Evolutionary conservation across 1,140 invertebrate genomes (phyloP), one percentile per base, ranked within the genome.

Genomic region (Drosophila malerkotliana): DNA sequence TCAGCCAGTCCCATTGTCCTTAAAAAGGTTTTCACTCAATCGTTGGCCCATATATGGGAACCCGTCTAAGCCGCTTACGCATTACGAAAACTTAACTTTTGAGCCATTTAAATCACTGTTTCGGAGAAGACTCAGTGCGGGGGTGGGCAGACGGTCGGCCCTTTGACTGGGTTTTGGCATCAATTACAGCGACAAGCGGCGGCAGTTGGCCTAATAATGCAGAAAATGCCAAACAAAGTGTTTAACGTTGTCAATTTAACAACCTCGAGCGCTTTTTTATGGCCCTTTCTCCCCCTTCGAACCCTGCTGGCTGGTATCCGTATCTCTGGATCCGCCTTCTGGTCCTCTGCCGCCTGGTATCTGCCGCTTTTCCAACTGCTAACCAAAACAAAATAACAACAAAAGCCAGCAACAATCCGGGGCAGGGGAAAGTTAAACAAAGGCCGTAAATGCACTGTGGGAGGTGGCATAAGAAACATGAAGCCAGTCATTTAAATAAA

Each of bases 201-300:
- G 71, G 51, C 83, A 88, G 83, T 87, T 87, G 62, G 83, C 84
- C 83, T 87, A 87, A 87, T 87, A 87, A 87, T 87, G 83, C 83
- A 87, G 83, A 87, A 87, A 88, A 87, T 87, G 83, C 83, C 83
- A 87, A 88, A 87, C 83, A 87, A 88, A 88, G 83, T 87, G 83
- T 87, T 87, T 87, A 87, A 87, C 83, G 83, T 87, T 87, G 83
- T 87, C 83, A 87, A 87, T 87, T 87, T 87, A 87, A 88, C 83
- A 87, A 88, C 83, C 83, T 88, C 79, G 83, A 87, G 83, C 83
- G 79, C 78, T 88, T 87, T 87, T 87, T 87, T 88, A 88, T 88
- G 72, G 75, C 39, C 26, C 48, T 39, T 37, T n/a, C 51, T 14
- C 14, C 12, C 14, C 10, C 3, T 32, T 28, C 6, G 26, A 28